These are phyloP conservation scores for Bombus haemorrhoidalis DNA, from an alignment of 1,140 invertebrate genomes.

Conservation along the genomic window DNA sequence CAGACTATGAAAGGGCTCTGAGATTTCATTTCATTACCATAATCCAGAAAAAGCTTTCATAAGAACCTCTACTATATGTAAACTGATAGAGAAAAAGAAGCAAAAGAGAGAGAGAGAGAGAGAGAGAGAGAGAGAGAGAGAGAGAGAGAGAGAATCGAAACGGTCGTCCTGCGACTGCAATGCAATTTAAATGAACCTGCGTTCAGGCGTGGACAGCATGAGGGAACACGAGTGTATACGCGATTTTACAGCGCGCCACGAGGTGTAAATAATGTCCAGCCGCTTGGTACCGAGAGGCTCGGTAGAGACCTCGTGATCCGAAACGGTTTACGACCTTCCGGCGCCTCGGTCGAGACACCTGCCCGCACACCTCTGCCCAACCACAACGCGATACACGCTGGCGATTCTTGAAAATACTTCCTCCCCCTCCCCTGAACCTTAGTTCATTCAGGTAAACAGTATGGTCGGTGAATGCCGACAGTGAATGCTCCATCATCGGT, in stretches of 20 bases:
- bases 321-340: constrained; percentile 56
- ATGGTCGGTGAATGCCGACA: not conserved
- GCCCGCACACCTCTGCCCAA: not conserved
- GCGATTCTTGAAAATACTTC: constrained; percentile 39
- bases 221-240: not conserved
- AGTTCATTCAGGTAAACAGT: constrained; percentile 28
- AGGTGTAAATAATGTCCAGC: constrained; percentile 31
- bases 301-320: constrained; percentile 25
- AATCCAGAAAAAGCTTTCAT: too few species aligned
- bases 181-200: constrained; percentile 31
- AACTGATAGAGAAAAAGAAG: not conserved
- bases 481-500: not conserved
- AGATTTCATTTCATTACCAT: not conserved
- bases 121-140: too few species aligned
- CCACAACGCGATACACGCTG: not conserved
- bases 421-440: not conserved
- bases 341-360: constrained; percentile 43
- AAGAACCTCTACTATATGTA: not conserved
- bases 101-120: too few species aligned
- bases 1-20: not conserved
- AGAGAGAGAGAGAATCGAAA: too few species aligned
- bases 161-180: not conserved
- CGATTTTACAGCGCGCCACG: constrained; percentile 28
- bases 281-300: not conserved
- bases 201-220: not conserved